A percentile compares a stretch with the other conserved stretches of the same genome.
These are phyloP conservation scores for Heliopora coerulea DNA, from an alignment of 92 coral and sea anemone species.

Conservation along the genomic window DNA sequence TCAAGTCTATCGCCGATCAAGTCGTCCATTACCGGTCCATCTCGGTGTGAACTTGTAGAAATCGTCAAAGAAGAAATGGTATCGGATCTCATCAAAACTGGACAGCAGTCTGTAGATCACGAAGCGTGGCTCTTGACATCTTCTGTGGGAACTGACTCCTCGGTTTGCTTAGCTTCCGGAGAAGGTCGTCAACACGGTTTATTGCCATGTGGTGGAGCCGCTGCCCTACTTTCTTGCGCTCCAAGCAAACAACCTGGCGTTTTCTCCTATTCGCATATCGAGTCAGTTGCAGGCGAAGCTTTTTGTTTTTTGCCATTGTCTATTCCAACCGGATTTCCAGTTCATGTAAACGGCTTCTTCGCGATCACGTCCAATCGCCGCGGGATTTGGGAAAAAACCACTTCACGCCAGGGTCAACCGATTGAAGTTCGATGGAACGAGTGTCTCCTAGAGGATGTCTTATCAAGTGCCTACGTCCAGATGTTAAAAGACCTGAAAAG, in stretches of 20 bases:
- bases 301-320: constrained; percentile 83
- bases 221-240: constrained; percentile 60
- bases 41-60: constrained; percentile 42
- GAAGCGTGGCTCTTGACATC: constrained; percentile 72
- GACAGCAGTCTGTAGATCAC: constrained; percentile 5
- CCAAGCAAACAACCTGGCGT: constrained; percentile 33
- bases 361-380: constrained; percentile 91
- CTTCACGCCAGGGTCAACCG: constrained; percentile 62
- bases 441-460: constrained; percentile 83
- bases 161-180: constrained; percentile 70
- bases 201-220: constrained; percentile 83
- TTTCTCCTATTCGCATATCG: neutral
- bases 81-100: constrained; percentile 17
- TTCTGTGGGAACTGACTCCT: constrained; percentile 64
- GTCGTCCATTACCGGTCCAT: constrained; percentile 2
- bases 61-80: constrained; percentile 44
- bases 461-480: constrained; percentile 75
- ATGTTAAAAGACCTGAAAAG: constrained; percentile 66
- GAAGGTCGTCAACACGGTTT: constrained; percentile 80
- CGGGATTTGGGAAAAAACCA: constrained; percentile 85
- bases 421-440: constrained; percentile 93
- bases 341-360: constrained; percentile 89
- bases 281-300: constrained; percentile 72
- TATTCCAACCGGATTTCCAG: constrained; percentile 84
- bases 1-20: neutral